Evolutionary conservation across 2,888 invertebrate genomes (phyloP), one percentile per base, ranked within the genome.

Genomic region (Tenthredo distinguenda): DNA sequence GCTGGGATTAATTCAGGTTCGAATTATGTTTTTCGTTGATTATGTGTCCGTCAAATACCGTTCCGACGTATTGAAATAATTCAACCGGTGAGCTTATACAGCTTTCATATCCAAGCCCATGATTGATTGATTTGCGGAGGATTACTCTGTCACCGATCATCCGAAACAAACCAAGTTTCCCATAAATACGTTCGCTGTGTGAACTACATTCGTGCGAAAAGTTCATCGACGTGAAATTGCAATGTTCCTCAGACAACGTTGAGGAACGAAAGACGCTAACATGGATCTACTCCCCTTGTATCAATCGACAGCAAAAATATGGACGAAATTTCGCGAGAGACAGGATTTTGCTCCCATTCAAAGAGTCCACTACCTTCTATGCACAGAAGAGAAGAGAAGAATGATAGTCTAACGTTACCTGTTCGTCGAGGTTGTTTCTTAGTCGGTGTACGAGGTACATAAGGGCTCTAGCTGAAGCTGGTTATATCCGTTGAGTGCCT

Each of bases 401-500:
- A 37, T 7, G 21, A n/a, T 10, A n/a, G n/a, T 10, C 37, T 9
- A 10, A 12, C 34, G 68, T 26, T 68, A n/a, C 37, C 21, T 21
- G 26, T 68, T 74, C 43, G 7, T 21, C 9, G n/a, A 18, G 37
- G 47, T 18, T 77, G 47, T 77, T 50, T 50, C 40, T 77, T 50
- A 77, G 58, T 79, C 77, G n/a, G 34, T n/a, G 55, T 37, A 79
- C 79, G 76, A 12, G 18, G 37, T 26, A 12, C 77, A 37, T 9
- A 31, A 21, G n/a, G 55, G 18, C 55, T 37, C 18, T 12, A 37
- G 34, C 37, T 55, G 58, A 79, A 55, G 79, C 79, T 79, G 50
- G 58, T 79, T 62, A 58, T 79, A 79, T 79, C 79, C 58, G 21
- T 58, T 21, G 79, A 79, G 79, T 79, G 79, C 34, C 62, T n/a